These are phyloP conservation scores for Dryomyza anilis DNA, from an alignment of 2,888 invertebrate genomes.

Conservation along the genomic window DNA sequence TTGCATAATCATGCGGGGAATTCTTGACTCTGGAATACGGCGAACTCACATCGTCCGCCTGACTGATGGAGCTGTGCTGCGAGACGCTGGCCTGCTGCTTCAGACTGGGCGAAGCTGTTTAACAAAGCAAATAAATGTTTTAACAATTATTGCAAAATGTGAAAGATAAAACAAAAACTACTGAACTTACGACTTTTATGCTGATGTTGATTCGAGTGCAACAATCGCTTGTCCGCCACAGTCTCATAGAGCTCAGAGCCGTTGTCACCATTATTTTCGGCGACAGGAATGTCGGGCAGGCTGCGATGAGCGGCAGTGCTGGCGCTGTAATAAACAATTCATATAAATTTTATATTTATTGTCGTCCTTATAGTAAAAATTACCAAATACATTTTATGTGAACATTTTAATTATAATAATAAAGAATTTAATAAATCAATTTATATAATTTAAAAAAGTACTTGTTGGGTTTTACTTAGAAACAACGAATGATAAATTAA, in stretches of 20 bases:
- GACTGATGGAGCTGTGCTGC: conserved; percentile 67
- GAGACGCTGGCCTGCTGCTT: conserved; percentile 65
- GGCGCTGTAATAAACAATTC: conserved; percentile 47
- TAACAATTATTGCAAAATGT: no score
- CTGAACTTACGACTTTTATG: conserved; percentile 55
- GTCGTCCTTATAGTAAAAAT: no score
- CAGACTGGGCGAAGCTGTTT: conserved; percentile 54
- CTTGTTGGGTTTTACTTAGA: no score
- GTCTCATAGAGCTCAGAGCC: conserved; percentile 86
- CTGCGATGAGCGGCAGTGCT: conserved; percentile 71
- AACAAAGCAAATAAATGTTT: conserved; percentile 8
- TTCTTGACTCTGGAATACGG: conserved; percentile 71
- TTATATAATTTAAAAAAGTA: no score
- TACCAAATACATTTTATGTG: no score
- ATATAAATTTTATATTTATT: neutral
- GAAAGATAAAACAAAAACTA: no score
- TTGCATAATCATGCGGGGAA: conserved; percentile 72
- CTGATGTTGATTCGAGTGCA: conserved; percentile 51
- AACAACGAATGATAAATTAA: no score
- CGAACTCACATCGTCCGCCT: conserved; percentile 66
- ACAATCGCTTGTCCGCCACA: conserved; percentile 67
- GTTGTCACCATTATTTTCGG: conserved; percentile 71
- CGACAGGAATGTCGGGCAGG: conserved; percentile 82
- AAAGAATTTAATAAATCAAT: no score
- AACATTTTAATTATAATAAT: no score